phyloP scores from a whole-genome alignment of 2,797 vertebrate genomes.

The Helostoma temminkii region DNA sequence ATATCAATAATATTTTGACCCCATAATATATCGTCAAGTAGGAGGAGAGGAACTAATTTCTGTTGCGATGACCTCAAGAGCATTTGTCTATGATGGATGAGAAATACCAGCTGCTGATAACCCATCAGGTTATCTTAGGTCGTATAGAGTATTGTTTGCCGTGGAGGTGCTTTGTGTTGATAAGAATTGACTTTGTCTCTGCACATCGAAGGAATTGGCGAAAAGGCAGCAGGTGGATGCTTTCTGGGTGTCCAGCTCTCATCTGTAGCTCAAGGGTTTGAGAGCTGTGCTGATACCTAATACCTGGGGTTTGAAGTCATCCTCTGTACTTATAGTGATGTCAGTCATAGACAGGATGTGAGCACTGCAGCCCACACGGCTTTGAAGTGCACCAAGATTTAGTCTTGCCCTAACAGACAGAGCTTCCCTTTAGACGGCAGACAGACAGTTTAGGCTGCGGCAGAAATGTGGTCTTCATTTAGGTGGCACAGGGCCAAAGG shows the following conservation, averaged over 20 bases:
- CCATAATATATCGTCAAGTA: slow-evolving; percentile 36
- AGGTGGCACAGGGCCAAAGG: slow-evolving; percentile 82
- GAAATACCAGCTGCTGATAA: slow-evolving; percentile 56
- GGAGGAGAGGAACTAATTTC: slow-evolving; percentile 31
- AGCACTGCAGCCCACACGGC: slow-evolving; percentile 72
- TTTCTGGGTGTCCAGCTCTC: slow-evolving; percentile 58
- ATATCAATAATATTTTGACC: slow-evolving; percentile 61
- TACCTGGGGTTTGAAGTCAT: slow-evolving; percentile 62
- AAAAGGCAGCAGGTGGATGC: slow-evolving; percentile 62
- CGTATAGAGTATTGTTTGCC: slow-evolving; percentile 37
- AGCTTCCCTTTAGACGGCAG: slow-evolving; percentile 73
- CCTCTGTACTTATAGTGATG: slow-evolving; percentile 67
- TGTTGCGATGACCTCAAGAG: slow-evolving; percentile 33
- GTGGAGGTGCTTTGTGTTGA: slow-evolving; percentile 51
- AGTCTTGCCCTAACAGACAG: slow-evolving; percentile 71
- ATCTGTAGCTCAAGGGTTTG: slow-evolving; percentile 52
- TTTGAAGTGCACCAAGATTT: slow-evolving; percentile 81
- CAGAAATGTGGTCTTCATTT: slow-evolving; percentile 84
- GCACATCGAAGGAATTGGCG: slow-evolving; percentile 32
- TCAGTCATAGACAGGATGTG: slow-evolving; percentile 82
- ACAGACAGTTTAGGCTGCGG: slow-evolving; percentile 78
- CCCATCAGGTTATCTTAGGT: slow-evolving; percentile 40
- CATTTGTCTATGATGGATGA: slow-evolving; percentile 60
- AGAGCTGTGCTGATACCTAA: slow-evolving; percentile 48
- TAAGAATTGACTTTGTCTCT: slow-evolving; percentile 46